phyloP scores from a whole-genome alignment of 2,113 vertebrate genomes.

The Vimba vimba region DNA sequence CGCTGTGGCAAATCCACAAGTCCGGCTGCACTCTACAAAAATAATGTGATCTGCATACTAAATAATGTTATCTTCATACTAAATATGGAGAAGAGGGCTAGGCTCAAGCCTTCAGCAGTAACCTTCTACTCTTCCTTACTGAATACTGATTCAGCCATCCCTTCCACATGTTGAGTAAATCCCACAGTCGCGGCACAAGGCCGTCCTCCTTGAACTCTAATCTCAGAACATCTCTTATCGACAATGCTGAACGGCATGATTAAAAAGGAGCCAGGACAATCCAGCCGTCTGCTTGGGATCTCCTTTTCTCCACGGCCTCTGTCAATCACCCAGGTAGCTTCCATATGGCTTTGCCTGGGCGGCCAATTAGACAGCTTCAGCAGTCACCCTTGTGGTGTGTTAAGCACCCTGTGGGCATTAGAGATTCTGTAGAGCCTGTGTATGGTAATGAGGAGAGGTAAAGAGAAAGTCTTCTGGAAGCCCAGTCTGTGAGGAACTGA shows the following conservation, averaged over 20 bases:
- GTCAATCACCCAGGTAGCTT: slow-evolving; percentile 66
- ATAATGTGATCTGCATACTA: slow-evolving; percentile 7
- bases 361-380: slow-evolving; percentile 64
- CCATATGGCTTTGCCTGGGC: slow-evolving; percentile 9
- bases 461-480: slow-evolving; percentile 1
- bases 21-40: slow-evolving; percentile 14
- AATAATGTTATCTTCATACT: slow-evolving; percentile 10
- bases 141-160: slow-evolving; percentile 71
- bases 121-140: slow-evolving; percentile 58
- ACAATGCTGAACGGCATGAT: slow-evolving; percentile 65
- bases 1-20: neutral
- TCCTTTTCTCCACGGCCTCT: slow-evolving; percentile 54
- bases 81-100: neutral
- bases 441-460: slow-evolving; percentile 25
- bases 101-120: slow-evolving; percentile 23
- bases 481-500: neutral
- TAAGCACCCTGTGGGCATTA: slow-evolving; percentile 28
- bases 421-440: slow-evolving; percentile 19
- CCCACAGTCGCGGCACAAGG: slow-evolving; percentile 68
- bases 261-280: slow-evolving; percentile 67
- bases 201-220: slow-evolving; percentile 73
- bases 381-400: slow-evolving; percentile 37
- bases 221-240: slow-evolving; percentile 76
- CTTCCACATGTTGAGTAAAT: slow-evolving; percentile 64
- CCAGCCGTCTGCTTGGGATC: slow-evolving; percentile 61